These are phyloP conservation scores for Chrysogorgia sp. DNA, from an alignment of 92 coral and sea anemone species.

Conservation along the genomic window DNA sequence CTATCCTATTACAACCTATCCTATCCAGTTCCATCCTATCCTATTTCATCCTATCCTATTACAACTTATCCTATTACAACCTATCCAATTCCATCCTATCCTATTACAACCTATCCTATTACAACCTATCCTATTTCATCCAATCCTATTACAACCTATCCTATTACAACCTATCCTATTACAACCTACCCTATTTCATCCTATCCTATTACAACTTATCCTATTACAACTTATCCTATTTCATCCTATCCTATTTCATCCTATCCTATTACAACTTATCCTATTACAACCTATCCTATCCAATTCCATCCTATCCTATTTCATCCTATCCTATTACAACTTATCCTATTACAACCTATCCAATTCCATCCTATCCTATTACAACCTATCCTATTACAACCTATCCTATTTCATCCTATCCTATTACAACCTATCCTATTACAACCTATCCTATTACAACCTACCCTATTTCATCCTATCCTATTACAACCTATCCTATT, in stretches of 20 bases:
- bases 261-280: constrained; percentile 18
- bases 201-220: constrained; percentile 18
- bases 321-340: no score
- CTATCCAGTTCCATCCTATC: background rate
- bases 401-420: no score
- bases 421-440: no score
- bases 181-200: background rate
- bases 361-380: no score
- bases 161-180: background rate
- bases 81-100: constrained; percentile 26
- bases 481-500: no score
- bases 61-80: constrained; percentile 1
- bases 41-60: constrained; percentile 19
- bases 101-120: constrained; percentile 1
- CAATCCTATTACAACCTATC: constrained; percentile 22
- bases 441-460: no score
- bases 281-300: no score
- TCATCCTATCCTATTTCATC: constrained; percentile 2
- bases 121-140: constrained; percentile 5
- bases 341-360: no score
- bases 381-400: no score
- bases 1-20: background rate
- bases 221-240: constrained; percentile 9
- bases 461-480: no score
- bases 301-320: no score